Evolutionary conservation across 2,888 invertebrate species (phyloP).

Genomic region (Gerris lacustris): DNA sequence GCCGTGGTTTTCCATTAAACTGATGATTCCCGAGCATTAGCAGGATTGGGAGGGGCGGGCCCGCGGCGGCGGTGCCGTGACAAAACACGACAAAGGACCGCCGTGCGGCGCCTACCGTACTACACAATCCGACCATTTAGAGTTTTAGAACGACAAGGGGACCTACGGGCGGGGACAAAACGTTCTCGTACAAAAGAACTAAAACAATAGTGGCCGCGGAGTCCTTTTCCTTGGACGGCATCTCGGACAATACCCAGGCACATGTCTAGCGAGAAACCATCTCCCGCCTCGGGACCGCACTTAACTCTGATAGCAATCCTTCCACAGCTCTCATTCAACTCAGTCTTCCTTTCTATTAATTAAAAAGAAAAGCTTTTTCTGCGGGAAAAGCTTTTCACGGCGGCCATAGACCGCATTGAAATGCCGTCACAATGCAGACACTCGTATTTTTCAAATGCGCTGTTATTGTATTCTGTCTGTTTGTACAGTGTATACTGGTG

Average conservation of each 20-base stretch:
- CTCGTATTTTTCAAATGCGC: not conserved
- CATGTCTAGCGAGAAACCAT: not conserved
- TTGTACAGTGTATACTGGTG: too few species aligned
- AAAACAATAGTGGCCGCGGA: constrained; percentile 1
- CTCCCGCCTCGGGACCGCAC: not conserved
- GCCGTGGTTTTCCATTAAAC: not conserved
- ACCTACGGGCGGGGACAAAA: not conserved
- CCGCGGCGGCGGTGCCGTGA: not conserved
- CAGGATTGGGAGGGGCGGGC: not conserved
- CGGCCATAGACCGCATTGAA: not conserved
- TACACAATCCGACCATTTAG: not conserved
- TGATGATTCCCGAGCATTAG: constrained; percentile 1
- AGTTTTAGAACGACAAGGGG: not conserved
- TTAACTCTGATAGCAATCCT: constrained; percentile 5
- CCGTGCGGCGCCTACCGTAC: not conserved
- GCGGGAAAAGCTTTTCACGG: not conserved
- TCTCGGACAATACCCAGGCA: not conserved
- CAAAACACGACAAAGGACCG: not conserved
- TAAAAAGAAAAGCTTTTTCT: not conserved
- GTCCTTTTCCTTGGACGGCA: not conserved
- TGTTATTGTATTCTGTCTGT: too few species aligned
- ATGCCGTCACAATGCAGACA: not conserved
- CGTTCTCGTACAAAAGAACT: not conserved
- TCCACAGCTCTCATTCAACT: not conserved
- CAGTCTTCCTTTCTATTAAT: not conserved